Evolutionary conservation across 2,797 vertebrate species (phyloP).

Genomic region (Buphagus erythrorhynchus): DNA sequence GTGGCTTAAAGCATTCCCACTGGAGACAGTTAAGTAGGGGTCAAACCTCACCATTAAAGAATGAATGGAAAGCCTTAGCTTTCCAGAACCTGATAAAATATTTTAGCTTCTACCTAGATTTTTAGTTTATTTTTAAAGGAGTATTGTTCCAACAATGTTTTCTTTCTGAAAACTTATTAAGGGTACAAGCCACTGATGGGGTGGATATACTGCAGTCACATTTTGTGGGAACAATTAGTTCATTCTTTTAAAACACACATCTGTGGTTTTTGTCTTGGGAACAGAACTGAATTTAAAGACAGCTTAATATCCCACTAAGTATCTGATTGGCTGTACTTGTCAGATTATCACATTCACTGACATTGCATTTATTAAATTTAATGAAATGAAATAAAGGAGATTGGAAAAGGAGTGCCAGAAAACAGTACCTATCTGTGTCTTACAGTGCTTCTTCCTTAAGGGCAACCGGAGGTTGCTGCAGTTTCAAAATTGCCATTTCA

Average conservation of each 20-base stretch:
- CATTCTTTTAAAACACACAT: background rate
- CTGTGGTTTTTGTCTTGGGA: background rate
- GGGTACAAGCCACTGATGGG: background rate
- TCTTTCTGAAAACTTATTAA: background rate
- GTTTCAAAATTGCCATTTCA: conserved; percentile 46
- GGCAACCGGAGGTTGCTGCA: background rate
- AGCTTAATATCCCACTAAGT: background rate
- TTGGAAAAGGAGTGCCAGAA: background rate
- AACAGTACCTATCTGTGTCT: conserved; percentile 16
- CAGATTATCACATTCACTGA: background rate
- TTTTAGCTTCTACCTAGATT: background rate
- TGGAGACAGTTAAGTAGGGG: background rate
- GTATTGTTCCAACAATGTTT: background rate
- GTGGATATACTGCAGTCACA: background rate
- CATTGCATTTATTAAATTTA: background rate
- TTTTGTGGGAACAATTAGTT: background rate
- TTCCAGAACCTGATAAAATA: background rate
- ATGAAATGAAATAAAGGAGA: background rate
- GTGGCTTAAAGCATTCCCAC: background rate
- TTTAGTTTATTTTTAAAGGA: background rate
- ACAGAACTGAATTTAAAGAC: background rate
- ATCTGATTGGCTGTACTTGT: background rate
- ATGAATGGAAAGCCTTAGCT: background rate
- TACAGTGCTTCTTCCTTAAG: conserved; percentile 13
- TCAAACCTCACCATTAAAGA: background rate